These are phyloP conservation scores for Sarcophaga variegata DNA, from an alignment of 2,888 invertebrate genomes.

Conservation along the genomic window DNA sequence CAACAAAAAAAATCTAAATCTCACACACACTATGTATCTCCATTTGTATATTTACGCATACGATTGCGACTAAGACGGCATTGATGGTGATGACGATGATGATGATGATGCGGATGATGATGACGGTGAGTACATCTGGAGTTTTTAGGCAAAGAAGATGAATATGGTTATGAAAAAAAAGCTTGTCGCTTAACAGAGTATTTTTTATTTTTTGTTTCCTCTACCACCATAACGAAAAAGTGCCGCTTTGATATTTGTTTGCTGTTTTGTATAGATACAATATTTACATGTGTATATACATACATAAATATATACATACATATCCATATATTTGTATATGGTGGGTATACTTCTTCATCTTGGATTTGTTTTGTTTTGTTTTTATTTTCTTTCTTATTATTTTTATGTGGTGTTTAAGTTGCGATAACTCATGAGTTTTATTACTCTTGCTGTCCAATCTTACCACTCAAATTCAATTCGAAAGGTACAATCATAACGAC, in stretches of 20 bases:
- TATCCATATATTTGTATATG: neutral
- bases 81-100: conserved; percentile 54
- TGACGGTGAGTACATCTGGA: conserved; percentile 63
- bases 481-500: neutral
- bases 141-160: conserved; percentile 39
- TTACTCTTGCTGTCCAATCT: conserved; percentile 13
- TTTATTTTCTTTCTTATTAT: conserved; percentile 13
- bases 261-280: conserved; percentile 30
- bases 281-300: neutral
- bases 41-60: conserved; percentile 58
- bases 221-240: conserved; percentile 42
- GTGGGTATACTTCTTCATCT: conserved; percentile 30
- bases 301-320: neutral
- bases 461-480: conserved; percentile 24
- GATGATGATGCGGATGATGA: conserved; percentile 50
- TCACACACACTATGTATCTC: conserved; percentile 10
- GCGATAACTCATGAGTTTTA: conserved; percentile 56
- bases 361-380: neutral
- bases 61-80: conserved; percentile 52
- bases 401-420: conserved; percentile 60
- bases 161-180: conserved; percentile 55
- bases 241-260: conserved; percentile 65
- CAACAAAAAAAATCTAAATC: conserved; percentile 7
- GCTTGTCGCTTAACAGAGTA: conserved; percentile 34
- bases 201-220: conserved; percentile 30